A percentile compares a stretch with the other conserved stretches of the same genome.
Evolutionary conservation across 2,113 vertebrate species (phyloP).

Genomic region (Rhagologus leucostigma): DNA sequence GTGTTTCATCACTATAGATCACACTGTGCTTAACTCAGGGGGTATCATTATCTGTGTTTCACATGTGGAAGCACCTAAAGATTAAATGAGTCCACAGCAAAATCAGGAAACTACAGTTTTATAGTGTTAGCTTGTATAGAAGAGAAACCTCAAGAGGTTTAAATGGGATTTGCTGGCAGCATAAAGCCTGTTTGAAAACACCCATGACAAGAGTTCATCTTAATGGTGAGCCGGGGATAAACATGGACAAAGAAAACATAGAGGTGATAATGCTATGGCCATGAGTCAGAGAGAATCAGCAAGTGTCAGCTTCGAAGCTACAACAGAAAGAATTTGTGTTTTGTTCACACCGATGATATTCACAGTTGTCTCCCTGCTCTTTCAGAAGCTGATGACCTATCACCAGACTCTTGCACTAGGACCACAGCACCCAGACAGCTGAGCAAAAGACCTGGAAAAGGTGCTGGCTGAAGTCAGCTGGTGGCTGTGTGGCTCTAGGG

Average conservation of each 20-base stretch:
- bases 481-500: neutral
- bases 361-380: neutral
- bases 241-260: neutral
- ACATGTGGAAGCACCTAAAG: conserved; percentile 15
- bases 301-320: neutral
- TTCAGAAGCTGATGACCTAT: neutral
- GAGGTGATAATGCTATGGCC: neutral
- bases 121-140: neutral
- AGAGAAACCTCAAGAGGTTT: neutral
- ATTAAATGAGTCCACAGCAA: neutral
- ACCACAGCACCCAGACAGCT: neutral
- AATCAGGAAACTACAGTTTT: neutral
- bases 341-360: neutral
- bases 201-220: neutral
- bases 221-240: neutral
- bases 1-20: neutral
- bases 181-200: neutral
- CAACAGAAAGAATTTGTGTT: neutral
- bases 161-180: neutral
- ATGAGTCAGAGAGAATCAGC: neutral
- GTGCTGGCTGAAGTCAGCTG: neutral
- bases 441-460: neutral
- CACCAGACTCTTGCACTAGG: neutral
- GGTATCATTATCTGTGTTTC: conserved; percentile 40
- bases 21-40: conserved; percentile 1